Evolutionary conservation across 2,888 invertebrate genomes (phyloP).

Genomic region (Drosophila crucigera): DNA sequence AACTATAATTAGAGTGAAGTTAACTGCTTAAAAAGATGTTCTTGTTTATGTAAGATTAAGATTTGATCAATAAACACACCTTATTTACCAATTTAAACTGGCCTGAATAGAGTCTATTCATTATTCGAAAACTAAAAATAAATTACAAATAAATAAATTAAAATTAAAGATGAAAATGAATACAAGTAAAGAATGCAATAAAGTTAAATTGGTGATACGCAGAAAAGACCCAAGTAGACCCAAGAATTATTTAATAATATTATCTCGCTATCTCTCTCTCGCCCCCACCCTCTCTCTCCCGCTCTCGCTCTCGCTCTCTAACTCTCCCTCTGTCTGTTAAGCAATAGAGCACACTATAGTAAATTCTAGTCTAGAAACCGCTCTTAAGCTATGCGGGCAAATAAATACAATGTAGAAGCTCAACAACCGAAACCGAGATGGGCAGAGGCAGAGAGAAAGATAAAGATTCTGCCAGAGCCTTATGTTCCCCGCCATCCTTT

Average conservation of each 20-base stretch:
- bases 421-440: background rate
- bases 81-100: background rate
- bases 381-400: slow-evolving; percentile 5
- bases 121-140: background rate
- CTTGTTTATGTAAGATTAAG: background rate
- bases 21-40: background rate
- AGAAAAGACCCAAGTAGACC: background rate
- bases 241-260: background rate
- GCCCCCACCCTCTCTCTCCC: background rate
- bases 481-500: background rate
- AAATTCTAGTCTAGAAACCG: background rate
- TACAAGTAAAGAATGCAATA: background rate
- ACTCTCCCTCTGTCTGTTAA: background rate
- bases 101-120: background rate
- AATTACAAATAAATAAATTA: background rate
- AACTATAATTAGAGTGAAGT: background rate
- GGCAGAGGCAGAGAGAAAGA: background rate
- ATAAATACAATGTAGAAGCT: slow-evolving; percentile 13
- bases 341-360: background rate
- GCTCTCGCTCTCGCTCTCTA: background rate
- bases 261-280: background rate
- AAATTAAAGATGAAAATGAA: background rate
- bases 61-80: background rate
- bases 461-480: background rate
- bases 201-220: background rate